These are phyloP conservation scores for Sebastes iracundus DNA, from an alignment of 2,797 vertebrate genomes.

Conservation along the genomic window DNA sequence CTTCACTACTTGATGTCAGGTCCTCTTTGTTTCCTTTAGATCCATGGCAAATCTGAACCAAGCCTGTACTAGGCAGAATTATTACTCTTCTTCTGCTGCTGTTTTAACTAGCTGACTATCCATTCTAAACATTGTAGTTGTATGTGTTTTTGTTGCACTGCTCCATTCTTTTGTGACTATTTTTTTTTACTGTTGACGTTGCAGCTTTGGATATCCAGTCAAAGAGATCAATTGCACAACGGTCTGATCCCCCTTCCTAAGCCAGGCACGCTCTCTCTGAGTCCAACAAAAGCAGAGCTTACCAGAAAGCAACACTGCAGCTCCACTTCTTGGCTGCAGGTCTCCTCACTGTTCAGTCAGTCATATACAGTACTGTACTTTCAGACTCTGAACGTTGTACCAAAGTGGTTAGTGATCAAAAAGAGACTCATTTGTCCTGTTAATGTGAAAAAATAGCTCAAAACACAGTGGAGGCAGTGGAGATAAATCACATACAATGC, in stretches of 20 bases:
- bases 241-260: slow-evolving; percentile 38
- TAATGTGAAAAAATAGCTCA: not conserved
- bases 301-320: slow-evolving; percentile 40
- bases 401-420: slow-evolving; percentile 7
- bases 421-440: not conserved
- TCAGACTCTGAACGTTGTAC: not conserved
- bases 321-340: slow-evolving; percentile 27
- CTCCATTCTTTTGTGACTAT: not conserved
- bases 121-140: not conserved
- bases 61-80: not conserved
- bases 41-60: not conserved
- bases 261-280: slow-evolving; percentile 35
- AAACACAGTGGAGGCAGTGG: not conserved
- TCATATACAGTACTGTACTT: not conserved
- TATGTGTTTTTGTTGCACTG: not conserved
- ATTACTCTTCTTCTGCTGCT: rapidly evolving
- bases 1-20: not conserved
- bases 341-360: slow-evolving; percentile 9
- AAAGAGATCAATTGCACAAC: slow-evolving; percentile 51
- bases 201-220: slow-evolving; percentile 41
- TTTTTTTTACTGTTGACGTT: slow-evolving; percentile 23
- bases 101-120: not conserved
- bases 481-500: not conserved
- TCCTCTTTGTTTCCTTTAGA: not conserved
- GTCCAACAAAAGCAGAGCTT: slow-evolving; percentile 47